Base-by-base conservation (phyloP, 2,888 invertebrate genomes). In the Cerastoderma edule region DNA sequence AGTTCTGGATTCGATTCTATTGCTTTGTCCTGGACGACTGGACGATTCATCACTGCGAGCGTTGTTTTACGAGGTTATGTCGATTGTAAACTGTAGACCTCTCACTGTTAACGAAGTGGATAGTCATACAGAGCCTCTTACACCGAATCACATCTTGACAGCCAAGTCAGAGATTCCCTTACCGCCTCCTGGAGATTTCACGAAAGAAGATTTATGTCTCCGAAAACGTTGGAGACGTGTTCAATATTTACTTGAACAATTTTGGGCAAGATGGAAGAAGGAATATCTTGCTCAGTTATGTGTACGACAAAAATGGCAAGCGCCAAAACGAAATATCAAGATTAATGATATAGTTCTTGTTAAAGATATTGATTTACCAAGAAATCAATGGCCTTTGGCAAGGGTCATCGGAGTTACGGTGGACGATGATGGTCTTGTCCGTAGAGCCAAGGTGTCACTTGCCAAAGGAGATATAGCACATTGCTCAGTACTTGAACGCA, bases 1-100 rank as follows among this genome's bases (percentile, higher is more conserved):
- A 65, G 78, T 87, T 27, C 67, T 85, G 22, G 44, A 48, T 22
- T 33, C 78, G 22, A 39, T 85, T 24, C 56, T 86, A 27, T 63
- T 35, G n/a, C 24, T 35, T 16, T 63, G 30, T 46, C 67, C 67
- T 24, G 67, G 72, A 35, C 56, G 73, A 30, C 33, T 73, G 54
- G 73, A 73, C 54, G 73, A 73, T 27, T 46, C 73, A 13, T 73
- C 68, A 32, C 30, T 73, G 50, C n/a, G 73, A 68, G 68, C 73
- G 2, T 57, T 73, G 54, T 73, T 73, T 48, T 73, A 73, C 39
- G 73, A 73, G 44, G 73, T 73, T 13, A 73, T 73, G 73, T 28
- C 73, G 19, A 60, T 70, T 19, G 57, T 76, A 16, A 79, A 79
- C 46, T 19, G 67, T 30, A 53, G 79, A n/a, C 75, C 79, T 10